Evolutionary conservation across 1,140 invertebrate genomes (phyloP).

Genomic region (Aphis gossypii): DNA sequence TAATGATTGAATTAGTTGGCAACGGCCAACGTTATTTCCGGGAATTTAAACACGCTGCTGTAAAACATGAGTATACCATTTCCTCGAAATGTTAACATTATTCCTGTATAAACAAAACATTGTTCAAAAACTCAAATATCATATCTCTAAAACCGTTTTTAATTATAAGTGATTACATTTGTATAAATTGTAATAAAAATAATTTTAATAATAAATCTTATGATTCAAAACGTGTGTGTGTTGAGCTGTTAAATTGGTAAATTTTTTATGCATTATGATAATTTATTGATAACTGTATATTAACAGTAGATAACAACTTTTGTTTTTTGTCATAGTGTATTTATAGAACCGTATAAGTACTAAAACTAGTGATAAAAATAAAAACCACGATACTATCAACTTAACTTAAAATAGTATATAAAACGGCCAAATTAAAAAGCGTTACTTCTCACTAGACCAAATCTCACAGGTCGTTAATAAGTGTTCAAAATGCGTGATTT

Average conservation of each 20-base stretch:
- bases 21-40: neutral
- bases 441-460: too few species aligned
- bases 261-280: too few species aligned
- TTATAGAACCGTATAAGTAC: neutral
- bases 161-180: neutral
- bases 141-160: neutral
- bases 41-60: neutral
- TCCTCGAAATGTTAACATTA: neutral
- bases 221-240: too few species aligned
- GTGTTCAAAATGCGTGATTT: too few species aligned
- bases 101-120: too few species aligned
- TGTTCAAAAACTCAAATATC: neutral
- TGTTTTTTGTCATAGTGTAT: neutral
- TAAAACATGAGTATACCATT: neutral
- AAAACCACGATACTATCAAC: neutral
- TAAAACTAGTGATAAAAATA: neutral
- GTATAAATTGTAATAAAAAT: neutral
- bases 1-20: neutral
- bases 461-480: too few species aligned
- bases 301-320: neutral
- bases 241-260: too few species aligned
- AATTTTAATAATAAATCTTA: neutral
- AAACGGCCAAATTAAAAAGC: too few species aligned
- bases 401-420: too few species aligned
- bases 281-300: neutral